Evolutionary conservation across 2,888 invertebrate genomes (phyloP).

Genomic region (Philonicus albiceps): DNA sequence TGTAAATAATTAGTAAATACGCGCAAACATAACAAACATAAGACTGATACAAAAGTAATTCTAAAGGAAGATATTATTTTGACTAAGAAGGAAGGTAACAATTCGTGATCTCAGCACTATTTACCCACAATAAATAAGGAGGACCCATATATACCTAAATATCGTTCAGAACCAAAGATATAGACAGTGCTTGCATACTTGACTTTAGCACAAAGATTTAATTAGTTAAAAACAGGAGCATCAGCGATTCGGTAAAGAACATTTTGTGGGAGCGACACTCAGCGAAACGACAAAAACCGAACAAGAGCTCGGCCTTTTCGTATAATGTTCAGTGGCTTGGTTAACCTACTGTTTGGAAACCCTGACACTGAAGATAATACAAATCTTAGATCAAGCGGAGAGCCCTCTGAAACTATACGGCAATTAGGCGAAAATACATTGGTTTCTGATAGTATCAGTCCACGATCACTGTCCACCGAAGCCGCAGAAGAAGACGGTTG

Average conservation of each 20-base stretch:
- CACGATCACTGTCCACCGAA: constrained; percentile 54
- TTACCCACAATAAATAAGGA: constrained; percentile 2
- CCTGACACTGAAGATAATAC: constrained; percentile 54
- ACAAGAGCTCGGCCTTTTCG: constrained; percentile 36
- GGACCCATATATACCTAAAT: not conserved
- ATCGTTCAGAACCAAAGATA: constrained; percentile 35
- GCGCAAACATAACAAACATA: constrained; percentile 39
- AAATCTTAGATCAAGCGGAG: constrained; percentile 46
- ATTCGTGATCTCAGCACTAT: constrained; percentile 35
- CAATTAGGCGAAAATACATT: not conserved
- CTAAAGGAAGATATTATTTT: constrained; percentile 32
- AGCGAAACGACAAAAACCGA: constrained; percentile 21
- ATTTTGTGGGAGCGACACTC: constrained; percentile 42
- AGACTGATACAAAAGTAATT: constrained; percentile 38
- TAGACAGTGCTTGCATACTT: constrained; percentile 1
- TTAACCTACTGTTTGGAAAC: constrained; percentile 67
- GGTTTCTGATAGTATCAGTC: constrained; percentile 39
- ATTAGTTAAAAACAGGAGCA: not conserved
- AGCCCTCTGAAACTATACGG: constrained; percentile 46
- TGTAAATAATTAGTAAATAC: constrained; percentile 43
- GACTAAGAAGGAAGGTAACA: not conserved
- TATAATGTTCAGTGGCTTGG: constrained; percentile 71
- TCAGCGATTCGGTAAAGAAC: constrained; percentile 15
- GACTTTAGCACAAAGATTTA: not conserved
- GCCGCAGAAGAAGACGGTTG: constrained; percentile 65